Evolutionary conservation across 1,140 invertebrate genomes (phyloP), one percentile per base, ranked within the genome.

Genomic region (Drosophila sechellia): DNA sequence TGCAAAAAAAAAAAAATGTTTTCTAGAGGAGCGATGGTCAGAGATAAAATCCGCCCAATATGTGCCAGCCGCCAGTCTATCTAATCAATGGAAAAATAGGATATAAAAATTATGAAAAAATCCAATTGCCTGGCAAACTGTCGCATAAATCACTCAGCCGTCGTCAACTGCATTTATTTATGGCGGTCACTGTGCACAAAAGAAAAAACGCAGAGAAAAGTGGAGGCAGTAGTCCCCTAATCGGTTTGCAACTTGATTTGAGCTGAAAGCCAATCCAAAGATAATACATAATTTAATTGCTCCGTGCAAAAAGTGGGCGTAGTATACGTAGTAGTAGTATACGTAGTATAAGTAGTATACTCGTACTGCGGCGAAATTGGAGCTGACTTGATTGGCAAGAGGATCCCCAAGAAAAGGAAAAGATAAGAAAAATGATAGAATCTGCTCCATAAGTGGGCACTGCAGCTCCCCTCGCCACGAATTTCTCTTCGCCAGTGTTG

Each of bases 131-230:
- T 46, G 50, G 27, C 6, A 42, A 57, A 76, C 25, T 45, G 39
- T 74, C 70, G 37, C 52, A 74, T 74, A 74, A 74, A 74, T 74
- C 71, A 74, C 58, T 74, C 50, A 56, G 43, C 50, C 55, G 71
- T 31, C 39, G 35, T 42, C 70, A 49, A 37, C 20, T 72, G 49
- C 39, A 71, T 46, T 61, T 61, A 74, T 71, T 74, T 68, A 52
- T 65, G 59, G 39, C 35, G 35, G 43, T 34, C 43, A 63, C 25
- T 66, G 63, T 63, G 4, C 25, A 11, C 37, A 43, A 12, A 49
- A 4, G 50, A 31, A 31, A 43, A 55, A 42, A 55, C 10, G 13
- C 13, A 31, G 11, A 25, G 27, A 45, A 64, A 53, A 66, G 11
- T 15, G 63, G 10, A 12, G 34, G 34, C 39, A 45, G 15, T 45